phyloP scores from a whole-genome alignment of 2,797 vertebrate genomes.

The Epinephelus coioides region DNA sequence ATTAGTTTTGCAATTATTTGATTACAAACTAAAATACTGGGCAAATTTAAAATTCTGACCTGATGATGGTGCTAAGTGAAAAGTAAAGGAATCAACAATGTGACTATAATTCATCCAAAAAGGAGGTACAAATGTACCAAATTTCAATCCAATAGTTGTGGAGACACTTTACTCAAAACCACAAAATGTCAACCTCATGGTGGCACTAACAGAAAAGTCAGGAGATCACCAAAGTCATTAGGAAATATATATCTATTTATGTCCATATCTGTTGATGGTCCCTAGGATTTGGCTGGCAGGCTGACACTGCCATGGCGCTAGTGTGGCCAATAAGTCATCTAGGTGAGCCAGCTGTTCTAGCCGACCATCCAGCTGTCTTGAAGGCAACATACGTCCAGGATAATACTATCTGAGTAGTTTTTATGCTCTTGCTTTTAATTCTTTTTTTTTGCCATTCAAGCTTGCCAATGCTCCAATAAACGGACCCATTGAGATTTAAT shows the following conservation, averaged over 20 bases:
- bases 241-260: not conserved
- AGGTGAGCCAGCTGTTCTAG: not conserved
- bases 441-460: not conserved
- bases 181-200: not conserved
- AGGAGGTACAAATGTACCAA: not conserved
- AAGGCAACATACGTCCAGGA: not conserved
- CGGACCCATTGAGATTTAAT: constrained; percentile 33
- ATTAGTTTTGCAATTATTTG: not conserved
- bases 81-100: not conserved
- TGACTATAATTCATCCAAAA: not conserved
- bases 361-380: not conserved
- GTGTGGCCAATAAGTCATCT: not conserved
- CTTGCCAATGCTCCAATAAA: constrained; percentile 22
- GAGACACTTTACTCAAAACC: not conserved
- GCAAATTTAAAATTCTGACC: not conserved
- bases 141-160: not conserved
- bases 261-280: too few relatives aligned
- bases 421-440: constrained; percentile 4
- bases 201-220: not conserved
- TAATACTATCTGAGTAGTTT: not conserved
- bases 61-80: not conserved
- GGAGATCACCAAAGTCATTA: too few relatives aligned
- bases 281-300: too few relatives aligned
- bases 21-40: not conserved
- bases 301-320: too few relatives aligned